phyloP scores from a whole-genome alignment of 2,797 vertebrate species.

The Darevskia mixta region DNA sequence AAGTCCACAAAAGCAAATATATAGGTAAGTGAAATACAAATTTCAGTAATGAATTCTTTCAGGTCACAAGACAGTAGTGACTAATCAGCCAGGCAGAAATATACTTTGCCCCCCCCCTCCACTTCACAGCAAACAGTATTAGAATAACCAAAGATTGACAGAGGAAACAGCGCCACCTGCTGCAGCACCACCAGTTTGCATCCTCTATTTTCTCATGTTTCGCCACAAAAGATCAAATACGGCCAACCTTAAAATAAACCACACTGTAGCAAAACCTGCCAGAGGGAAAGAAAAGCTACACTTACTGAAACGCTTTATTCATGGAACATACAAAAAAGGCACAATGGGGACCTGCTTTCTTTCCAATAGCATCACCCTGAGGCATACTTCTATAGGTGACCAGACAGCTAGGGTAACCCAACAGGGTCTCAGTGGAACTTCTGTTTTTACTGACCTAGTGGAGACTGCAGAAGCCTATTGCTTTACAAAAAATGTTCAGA shows the following conservation, averaged over 20 bases:
- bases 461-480: not conserved
- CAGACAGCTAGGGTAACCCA: not conserved
- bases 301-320: not conserved
- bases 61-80: not conserved
- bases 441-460: not conserved
- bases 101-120: not conserved
- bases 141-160: slow-evolving; percentile 14
- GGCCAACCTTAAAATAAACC: not conserved
- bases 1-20: not conserved
- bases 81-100: not conserved
- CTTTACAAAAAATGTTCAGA: not conserved
- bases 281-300: not conserved
- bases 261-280: not conserved
- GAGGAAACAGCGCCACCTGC: slow-evolving; percentile 72
- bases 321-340: not conserved
- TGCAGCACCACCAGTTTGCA: slow-evolving; percentile 57
- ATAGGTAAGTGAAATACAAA: not conserved
- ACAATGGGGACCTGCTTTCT: too few species aligned
- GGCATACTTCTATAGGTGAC: too few species aligned
- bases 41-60: not conserved
- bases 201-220: not conserved
- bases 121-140: not conserved
- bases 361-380: too few species aligned
- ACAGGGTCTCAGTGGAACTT: not conserved
- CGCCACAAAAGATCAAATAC: not conserved